These are phyloP conservation scores for Ditula angustiorana DNA, from an alignment of 2,888 invertebrate species.

Conservation along the genomic window DNA sequence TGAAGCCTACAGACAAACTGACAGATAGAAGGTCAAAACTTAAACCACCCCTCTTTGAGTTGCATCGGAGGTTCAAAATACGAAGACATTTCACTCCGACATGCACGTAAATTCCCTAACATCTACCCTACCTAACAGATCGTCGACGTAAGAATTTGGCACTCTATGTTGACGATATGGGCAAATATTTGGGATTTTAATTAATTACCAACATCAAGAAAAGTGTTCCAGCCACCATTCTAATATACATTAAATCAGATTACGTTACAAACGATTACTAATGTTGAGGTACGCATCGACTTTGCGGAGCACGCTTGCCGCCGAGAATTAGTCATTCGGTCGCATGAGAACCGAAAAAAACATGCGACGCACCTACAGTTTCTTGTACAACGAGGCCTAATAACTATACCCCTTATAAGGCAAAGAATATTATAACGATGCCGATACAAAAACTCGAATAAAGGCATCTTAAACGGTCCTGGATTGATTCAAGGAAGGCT, in stretches of 20 bases:
- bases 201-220: constrained; percentile 14
- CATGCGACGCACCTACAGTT: constrained; percentile 5
- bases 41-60: too few relatives aligned
- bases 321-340: constrained; percentile 4
- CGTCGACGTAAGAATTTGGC: too few relatives aligned
- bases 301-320: constrained; percentile 51
- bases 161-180: too few relatives aligned
- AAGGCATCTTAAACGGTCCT: constrained; percentile 20
- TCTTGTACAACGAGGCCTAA: constrained; percentile 17
- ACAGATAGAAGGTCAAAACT: too few relatives aligned
- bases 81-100: too few relatives aligned
- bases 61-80: too few relatives aligned
- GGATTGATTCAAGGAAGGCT: constrained; percentile 55
- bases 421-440: constrained; percentile 15
- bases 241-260: constrained; percentile 53
- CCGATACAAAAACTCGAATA: constrained; percentile 24
- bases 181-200: too few relatives aligned
- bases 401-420: constrained; percentile 25
- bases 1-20: too few relatives aligned
- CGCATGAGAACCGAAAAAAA: constrained; percentile 4
- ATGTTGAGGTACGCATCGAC: constrained; percentile 47
- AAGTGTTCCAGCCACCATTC: constrained; percentile 8
- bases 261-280: constrained; percentile 50
- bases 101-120: too few relatives aligned
- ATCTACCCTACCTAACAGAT: too few relatives aligned